Conservation (phyloP, 2,113 vertebrate species). For the Sciurus niger region DNA sequence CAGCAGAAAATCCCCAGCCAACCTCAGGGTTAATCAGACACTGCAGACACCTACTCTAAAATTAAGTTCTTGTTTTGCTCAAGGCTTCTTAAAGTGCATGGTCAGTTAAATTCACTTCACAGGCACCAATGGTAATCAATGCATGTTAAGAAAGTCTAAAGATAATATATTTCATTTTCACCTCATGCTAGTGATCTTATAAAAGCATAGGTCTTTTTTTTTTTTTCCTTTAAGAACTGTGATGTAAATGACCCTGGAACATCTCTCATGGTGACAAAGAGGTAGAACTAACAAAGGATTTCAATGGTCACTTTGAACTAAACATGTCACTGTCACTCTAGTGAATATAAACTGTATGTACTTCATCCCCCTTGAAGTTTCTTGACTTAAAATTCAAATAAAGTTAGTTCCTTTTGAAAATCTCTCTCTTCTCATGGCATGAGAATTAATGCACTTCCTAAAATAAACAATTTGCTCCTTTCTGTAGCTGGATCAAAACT, state of each 20-base stretch:
- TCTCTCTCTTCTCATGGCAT: not conserved
- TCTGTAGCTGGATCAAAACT: not conserved
- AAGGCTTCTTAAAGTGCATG: not conserved
- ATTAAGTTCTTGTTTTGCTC: not conserved
- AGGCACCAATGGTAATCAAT: not conserved
- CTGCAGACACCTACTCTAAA: not conserved
- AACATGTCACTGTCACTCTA: not conserved
- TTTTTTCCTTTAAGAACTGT: not conserved
- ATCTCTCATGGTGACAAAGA: not conserved
- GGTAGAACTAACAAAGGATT: not conserved
- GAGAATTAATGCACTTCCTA: slow-evolving; percentile 22
- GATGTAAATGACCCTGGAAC: not conserved
- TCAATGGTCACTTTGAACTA: not conserved
- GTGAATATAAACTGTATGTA: not conserved
- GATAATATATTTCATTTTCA: not conserved
- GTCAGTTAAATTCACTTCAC: slow-evolving; percentile 17
- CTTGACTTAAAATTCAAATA: slow-evolving; percentile 35
- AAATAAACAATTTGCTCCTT: slow-evolving; percentile 54
- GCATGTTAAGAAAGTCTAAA: not conserved
- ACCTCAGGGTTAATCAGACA: slow-evolving; percentile 10
- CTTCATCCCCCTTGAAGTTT: not conserved
- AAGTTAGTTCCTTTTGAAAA: slow-evolving; percentile 62
- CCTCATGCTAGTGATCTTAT: not conserved
- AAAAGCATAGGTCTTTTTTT: not conserved
- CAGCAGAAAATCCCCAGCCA: slow-evolving; percentile 19